Conservation (phyloP, 2,113 vertebrate species). For the Apus apus region DNA sequence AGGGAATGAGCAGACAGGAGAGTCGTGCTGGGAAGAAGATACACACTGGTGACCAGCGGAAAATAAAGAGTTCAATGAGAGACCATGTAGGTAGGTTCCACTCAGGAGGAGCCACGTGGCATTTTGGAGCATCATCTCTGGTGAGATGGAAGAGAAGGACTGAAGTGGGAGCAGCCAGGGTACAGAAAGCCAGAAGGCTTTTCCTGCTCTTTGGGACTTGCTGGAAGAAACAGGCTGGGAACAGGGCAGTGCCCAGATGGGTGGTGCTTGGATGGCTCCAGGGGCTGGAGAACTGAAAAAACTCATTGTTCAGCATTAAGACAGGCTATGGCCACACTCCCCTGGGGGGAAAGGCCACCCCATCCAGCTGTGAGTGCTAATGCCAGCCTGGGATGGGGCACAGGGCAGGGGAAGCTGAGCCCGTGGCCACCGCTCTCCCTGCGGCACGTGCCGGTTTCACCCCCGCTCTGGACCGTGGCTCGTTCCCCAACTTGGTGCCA, state of each 20-base stretch:
- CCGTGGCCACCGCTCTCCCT: accelerated
- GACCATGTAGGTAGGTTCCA: not conserved
- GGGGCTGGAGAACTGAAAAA: not conserved
- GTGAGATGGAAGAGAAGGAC: not conserved
- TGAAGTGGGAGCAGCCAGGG: not conserved
- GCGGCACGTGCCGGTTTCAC: not conserved
- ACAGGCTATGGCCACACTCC: too few relatives aligned
- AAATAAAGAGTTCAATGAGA: not conserved
- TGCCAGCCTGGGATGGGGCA: not conserved
- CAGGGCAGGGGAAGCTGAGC: not conserved
- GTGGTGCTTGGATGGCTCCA: not conserved
- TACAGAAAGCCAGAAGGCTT: not conserved
- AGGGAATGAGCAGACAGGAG: not conserved
- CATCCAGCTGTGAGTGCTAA: not conserved
- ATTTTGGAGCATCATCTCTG: not conserved
- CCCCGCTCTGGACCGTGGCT: not conserved
- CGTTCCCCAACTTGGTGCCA: not conserved
- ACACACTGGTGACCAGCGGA: not conserved
- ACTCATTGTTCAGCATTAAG: not conserved
- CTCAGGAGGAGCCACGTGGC: not conserved
- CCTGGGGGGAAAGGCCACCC: not conserved
- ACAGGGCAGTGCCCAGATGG: not conserved
- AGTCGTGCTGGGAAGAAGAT: not conserved
- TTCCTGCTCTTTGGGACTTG: not conserved
- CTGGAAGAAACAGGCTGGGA: not conserved